A percentile compares a stretch with the other conserved stretches of the same genome.
These are phyloP conservation scores for Akabosia matsudoensis DNA, from an alignment of 1,140 invertebrate genomes.

Conservation along the genomic window DNA sequence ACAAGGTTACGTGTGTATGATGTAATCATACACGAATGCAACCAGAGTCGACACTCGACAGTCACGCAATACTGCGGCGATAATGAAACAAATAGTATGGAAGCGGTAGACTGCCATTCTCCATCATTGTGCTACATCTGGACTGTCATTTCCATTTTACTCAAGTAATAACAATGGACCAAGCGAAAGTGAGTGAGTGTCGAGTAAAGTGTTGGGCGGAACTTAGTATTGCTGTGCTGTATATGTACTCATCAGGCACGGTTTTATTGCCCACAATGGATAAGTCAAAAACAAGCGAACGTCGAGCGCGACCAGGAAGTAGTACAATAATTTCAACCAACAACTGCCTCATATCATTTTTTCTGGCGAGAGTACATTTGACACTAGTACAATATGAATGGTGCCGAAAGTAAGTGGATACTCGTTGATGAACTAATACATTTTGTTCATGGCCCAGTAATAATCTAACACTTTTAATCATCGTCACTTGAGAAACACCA, in stretches of 20 bases:
- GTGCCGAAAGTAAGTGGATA: background rate
- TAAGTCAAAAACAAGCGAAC: background rate
- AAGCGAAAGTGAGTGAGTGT: background rate
- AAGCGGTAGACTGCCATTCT: background rate
- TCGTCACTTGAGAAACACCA: background rate
- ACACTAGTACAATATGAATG: background rate
- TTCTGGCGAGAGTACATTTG: background rate
- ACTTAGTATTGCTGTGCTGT: background rate
- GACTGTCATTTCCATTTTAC: background rate
- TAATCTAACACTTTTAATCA: constrained; percentile 22
- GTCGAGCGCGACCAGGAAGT: background rate
- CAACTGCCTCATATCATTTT: background rate
- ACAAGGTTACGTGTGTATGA: too few species aligned
- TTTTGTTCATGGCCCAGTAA: background rate
- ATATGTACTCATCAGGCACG: background rate
- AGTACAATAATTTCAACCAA: background rate
- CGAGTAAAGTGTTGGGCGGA: too few species aligned
- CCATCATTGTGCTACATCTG: constrained; percentile 1
- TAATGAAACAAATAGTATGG: constrained; percentile 19
- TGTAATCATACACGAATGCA: background rate
- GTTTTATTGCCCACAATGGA: background rate
- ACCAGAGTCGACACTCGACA: background rate
- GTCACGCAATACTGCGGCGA: background rate
- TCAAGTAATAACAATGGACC: background rate
- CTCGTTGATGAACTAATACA: background rate